Evolutionary conservation across 1,140 invertebrate species (phyloP).

Genomic region (Drosophila cardini): DNA sequence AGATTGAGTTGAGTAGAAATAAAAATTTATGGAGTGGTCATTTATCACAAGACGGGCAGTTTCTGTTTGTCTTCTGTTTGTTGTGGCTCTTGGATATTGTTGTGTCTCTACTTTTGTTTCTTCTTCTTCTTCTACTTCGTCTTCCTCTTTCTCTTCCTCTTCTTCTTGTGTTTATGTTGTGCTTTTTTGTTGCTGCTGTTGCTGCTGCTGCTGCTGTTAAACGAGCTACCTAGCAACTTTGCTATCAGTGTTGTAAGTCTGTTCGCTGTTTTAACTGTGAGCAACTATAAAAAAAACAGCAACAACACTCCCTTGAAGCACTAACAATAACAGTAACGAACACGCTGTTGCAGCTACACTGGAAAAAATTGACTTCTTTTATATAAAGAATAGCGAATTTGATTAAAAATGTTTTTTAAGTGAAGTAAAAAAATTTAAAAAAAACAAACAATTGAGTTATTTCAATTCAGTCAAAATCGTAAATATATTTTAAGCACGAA

Average conservation of each 20-base stretch:
- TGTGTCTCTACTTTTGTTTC: not conserved
- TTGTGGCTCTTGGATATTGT: slow-evolving; percentile 23
- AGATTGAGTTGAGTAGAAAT: slow-evolving; percentile 76
- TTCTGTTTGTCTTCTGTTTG: slow-evolving; percentile 35
- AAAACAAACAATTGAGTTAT: too few relatives aligned
- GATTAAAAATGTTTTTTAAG: too few relatives aligned
- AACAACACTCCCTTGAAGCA: slow-evolving; percentile 30
- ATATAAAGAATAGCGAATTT: too few relatives aligned
- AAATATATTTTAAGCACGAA: too few relatives aligned
- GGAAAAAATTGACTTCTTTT: too few relatives aligned
- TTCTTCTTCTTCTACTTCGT: not conserved
- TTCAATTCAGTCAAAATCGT: too few relatives aligned
- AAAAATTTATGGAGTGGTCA: slow-evolving; percentile 80
- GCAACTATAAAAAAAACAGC: slow-evolving; percentile 57
- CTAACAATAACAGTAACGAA: slow-evolving; percentile 64
- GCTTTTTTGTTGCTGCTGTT: not conserved
- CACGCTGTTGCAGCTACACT: slow-evolving; percentile 50
- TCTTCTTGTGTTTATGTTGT: not conserved
- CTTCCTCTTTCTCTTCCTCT: slow-evolving; percentile 1
- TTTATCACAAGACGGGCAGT: slow-evolving; percentile 67
- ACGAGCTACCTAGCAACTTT: slow-evolving; percentile 37
- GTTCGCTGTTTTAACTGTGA: slow-evolving; percentile 56
- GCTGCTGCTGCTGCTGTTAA: slow-evolving; percentile 11
- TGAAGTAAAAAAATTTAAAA: too few relatives aligned
- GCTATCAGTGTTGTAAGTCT: slow-evolving; percentile 53